Conservation (phyloP, 2,797 vertebrate genomes). For the Nyctalus aviator region DNA sequence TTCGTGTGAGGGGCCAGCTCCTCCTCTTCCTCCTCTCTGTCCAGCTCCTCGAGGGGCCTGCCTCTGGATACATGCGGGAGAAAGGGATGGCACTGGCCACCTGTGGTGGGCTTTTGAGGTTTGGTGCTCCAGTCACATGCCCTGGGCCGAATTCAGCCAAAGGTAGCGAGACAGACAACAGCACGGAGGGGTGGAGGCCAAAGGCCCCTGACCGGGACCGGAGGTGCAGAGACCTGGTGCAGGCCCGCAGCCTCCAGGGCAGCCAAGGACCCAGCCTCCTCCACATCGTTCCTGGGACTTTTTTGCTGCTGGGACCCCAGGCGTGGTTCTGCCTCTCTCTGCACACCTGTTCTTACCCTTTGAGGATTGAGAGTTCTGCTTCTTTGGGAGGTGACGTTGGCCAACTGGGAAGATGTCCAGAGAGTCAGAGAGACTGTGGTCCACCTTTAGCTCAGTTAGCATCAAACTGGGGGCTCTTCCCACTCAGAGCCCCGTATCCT, state of each 20-base stretch:
- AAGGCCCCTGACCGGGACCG: accelerated
- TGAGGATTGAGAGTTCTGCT: too few relatives aligned
- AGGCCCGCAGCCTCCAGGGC: accelerated
- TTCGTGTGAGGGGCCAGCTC: background rate
- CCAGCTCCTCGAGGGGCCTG: background rate
- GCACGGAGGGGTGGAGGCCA: too few relatives aligned
- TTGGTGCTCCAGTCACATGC: accelerated
- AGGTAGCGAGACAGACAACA: too few relatives aligned
- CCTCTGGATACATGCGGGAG: background rate
- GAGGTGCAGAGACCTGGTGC: accelerated
- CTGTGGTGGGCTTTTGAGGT: background rate
- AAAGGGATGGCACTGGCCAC: background rate
- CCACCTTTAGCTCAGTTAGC: background rate
- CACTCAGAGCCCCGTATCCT: background rate
- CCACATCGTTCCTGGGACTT: accelerated
- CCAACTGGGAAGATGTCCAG: background rate
- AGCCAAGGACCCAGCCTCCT: accelerated
- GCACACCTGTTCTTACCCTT: background rate
- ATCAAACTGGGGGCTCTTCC: accelerated
- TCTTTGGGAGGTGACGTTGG: background rate
- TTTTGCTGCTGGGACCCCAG: accelerated
- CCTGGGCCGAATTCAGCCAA: background rate
- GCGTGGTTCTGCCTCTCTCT: background rate
- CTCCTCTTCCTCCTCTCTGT: background rate
- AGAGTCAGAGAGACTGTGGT: background rate